Conservation (phyloP, 2,113 vertebrate genomes). For the Corythoichthys intestinalis region DNA sequence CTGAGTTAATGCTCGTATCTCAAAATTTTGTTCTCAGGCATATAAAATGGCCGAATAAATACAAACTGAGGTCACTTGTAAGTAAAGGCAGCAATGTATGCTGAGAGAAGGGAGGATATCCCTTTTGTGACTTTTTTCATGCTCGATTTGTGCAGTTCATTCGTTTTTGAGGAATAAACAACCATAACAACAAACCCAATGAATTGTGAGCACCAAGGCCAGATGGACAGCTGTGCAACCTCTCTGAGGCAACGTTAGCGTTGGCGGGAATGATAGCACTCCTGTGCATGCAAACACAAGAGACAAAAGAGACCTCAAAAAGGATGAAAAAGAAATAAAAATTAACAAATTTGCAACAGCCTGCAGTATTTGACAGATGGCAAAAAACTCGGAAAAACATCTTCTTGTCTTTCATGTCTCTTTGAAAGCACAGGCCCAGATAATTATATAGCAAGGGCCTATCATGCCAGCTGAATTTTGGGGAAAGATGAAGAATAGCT, state of each 20-base stretch:
- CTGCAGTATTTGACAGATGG: neutral
- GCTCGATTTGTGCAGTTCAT: neutral
- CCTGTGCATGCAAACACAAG: neutral
- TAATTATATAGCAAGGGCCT: neutral
- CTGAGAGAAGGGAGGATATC: too few species aligned
- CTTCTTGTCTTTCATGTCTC: neutral
- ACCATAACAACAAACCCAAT: neutral
- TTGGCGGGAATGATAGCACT: neutral
- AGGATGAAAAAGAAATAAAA: neutral
- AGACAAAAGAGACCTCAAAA: neutral
- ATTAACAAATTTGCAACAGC: neutral
- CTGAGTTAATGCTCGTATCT: too few species aligned
- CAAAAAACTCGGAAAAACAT: neutral
- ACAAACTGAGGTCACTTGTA: too few species aligned
- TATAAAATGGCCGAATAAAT: too few species aligned
- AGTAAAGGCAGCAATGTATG: too few species aligned
- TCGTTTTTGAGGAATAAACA: too few species aligned
- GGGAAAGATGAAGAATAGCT: too few species aligned
- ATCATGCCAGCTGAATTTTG: too few species aligned
- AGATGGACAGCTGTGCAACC: neutral
- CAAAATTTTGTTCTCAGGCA: too few species aligned
- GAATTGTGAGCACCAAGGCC: neutral
- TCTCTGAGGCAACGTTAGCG: neutral
- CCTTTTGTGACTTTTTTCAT: too few species aligned
- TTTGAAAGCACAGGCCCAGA: neutral